A percentile compares a stretch with the other conserved stretches of the same genome.
Evolutionary conservation across 2,888 invertebrate species (phyloP).

Genomic region (Dilophus febrilis): DNA sequence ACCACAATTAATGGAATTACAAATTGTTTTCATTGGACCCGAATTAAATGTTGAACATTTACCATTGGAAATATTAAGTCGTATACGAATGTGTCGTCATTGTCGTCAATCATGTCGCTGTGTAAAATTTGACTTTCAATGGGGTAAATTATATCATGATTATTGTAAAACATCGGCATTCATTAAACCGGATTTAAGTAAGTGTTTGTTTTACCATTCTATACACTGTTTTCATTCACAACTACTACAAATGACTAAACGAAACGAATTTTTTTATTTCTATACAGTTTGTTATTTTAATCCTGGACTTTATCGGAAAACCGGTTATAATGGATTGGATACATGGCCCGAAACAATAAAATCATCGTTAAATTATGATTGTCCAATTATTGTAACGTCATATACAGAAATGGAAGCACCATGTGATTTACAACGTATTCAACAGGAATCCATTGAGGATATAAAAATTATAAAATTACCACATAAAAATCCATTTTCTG

Average conservation of each 20-base stretch:
- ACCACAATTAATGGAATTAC: constrained; percentile 36
- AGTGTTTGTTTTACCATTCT: constrained; percentile 8
- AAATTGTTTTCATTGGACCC: constrained; percentile 45
- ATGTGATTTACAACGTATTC: constrained; percentile 40
- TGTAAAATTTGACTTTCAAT: constrained; percentile 36
- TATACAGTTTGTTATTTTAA: constrained; percentile 50
- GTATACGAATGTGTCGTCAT: constrained; percentile 36
- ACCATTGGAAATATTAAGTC: constrained; percentile 37
- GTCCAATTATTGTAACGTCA: constrained; percentile 46
- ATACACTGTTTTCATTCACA: background rate
- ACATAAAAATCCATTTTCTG: constrained; percentile 44
- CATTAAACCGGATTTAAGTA: constrained; percentile 39
- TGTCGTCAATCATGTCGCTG: constrained; percentile 34
- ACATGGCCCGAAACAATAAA: constrained; percentile 49
- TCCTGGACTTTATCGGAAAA: constrained; percentile 48
- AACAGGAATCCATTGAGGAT: constrained; percentile 30
- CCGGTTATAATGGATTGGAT: constrained; percentile 42
- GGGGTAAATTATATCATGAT: constrained; percentile 35
- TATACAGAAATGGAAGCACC: constrained; percentile 50
- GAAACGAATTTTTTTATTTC: no score
- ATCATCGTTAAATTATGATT: constrained; percentile 35
- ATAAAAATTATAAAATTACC: constrained; percentile 37
- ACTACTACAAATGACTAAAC: no score
- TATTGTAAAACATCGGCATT: constrained; percentile 33
- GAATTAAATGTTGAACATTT: constrained; percentile 41